Evolutionary conservation across 2,797 vertebrate genomes (phyloP).

Genomic region (Phataginus tetradactyla): DNA sequence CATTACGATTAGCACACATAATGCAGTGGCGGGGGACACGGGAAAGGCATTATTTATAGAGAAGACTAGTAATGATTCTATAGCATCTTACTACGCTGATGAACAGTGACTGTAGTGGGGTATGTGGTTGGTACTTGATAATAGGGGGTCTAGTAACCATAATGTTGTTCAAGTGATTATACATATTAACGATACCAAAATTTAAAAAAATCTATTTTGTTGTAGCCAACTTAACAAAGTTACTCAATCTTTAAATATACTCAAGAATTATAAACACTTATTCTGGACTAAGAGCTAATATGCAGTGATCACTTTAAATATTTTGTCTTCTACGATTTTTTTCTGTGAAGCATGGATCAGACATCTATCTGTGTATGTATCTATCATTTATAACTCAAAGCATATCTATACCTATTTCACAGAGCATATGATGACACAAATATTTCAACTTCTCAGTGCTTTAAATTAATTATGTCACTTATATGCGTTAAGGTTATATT

Average conservation of each 20-base stretch:
- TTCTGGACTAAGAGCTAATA: background rate
- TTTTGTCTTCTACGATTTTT: background rate
- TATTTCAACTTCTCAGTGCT: background rate
- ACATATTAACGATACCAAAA: too few species aligned
- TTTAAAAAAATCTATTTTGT: background rate
- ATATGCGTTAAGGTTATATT: background rate
- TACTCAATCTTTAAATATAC: background rate
- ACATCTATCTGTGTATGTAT: background rate
- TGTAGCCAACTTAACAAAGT: background rate
- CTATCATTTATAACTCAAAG: background rate
- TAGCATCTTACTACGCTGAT: too few species aligned
- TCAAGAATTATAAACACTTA: constrained; percentile 36
- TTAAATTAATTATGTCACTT: background rate
- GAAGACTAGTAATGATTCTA: too few species aligned
- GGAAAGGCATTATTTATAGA: too few species aligned
- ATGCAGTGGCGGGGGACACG: too few species aligned
- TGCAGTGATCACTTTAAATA: background rate
- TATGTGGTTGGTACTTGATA: too few species aligned
- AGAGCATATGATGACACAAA: background rate
- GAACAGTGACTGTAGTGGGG: too few species aligned
- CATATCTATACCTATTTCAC: background rate
- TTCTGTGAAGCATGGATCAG: background rate
- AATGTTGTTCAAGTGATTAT: too few species aligned
- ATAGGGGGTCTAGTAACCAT: too few species aligned
- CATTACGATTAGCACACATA: too few species aligned